Percentiles rank a stretch among this genome's conserved stretches.
Conservation (phyloP, 2,797 vertebrate genomes). For the Gobio occitaniae region DNA sequence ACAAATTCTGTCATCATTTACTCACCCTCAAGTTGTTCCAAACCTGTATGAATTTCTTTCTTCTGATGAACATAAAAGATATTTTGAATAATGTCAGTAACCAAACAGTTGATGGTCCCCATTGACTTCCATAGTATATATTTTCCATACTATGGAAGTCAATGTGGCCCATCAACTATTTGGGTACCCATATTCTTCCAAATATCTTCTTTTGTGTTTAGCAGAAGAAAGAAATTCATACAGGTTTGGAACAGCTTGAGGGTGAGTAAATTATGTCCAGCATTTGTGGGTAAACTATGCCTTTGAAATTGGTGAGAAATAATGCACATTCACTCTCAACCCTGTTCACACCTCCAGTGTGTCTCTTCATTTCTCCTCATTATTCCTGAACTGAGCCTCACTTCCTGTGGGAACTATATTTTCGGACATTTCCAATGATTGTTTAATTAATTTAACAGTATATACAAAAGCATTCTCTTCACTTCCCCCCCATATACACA, state of each 20-base stretch:
- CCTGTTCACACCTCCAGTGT: slow-evolving; percentile 37
- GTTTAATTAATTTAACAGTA: slow-evolving; percentile 66
- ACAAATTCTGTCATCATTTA: neutral
- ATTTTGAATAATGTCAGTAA: neutral
- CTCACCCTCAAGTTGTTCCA: neutral
- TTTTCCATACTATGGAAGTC: neutral
- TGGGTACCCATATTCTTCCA: too few relatives aligned
- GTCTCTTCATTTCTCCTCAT: slow-evolving; percentile 36
- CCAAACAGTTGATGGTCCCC: neutral
- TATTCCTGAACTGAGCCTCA: slow-evolving; percentile 49
- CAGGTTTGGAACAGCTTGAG: neutral
- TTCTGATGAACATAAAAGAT: neutral
- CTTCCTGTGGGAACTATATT: slow-evolving; percentile 68
- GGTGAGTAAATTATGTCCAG: neutral
- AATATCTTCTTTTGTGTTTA: too few relatives aligned
- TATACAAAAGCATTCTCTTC: slow-evolving; percentile 61
- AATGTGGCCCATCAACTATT: too few relatives aligned
- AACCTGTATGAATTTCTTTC: neutral
- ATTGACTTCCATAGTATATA: neutral
- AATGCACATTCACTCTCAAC: neutral
- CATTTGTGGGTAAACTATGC: neutral
- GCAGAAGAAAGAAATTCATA: neutral
- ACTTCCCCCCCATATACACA: slow-evolving; percentile 54
- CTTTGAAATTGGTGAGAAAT: neutral
- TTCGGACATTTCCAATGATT: slow-evolving; percentile 64